A percentile compares a stretch with the other conserved stretches of the same genome.
phyloP scores from a whole-genome alignment of 2,113 vertebrate genomes.

The Hippocampus barbouri region DNA sequence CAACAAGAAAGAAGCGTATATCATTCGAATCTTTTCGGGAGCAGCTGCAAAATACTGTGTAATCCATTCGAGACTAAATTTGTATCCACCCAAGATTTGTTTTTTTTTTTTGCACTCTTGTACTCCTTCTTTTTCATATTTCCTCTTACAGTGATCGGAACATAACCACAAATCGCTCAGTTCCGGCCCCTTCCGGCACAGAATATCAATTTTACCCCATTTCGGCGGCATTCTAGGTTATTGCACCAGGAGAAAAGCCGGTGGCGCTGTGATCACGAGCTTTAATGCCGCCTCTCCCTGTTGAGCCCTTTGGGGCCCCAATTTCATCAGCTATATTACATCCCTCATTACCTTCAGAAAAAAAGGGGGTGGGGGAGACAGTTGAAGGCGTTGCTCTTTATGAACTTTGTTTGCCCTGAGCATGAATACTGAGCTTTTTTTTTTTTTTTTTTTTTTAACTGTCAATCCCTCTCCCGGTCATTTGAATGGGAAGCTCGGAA shows the following conservation, averaged over 20 bases:
- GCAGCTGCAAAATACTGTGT: background rate
- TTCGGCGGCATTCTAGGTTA: constrained; percentile 51
- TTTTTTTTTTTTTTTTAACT: constrained; percentile 49
- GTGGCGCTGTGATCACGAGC: constrained; percentile 60
- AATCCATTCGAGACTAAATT: background rate
- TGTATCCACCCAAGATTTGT: background rate
- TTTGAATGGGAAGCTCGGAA: constrained; percentile 21
- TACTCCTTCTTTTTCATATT: background rate
- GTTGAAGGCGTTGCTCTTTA: constrained; percentile 57
- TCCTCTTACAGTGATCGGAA: background rate
- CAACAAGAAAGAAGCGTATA: constrained; percentile 56
- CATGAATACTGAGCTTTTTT: constrained; percentile 45
- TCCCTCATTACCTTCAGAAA: constrained; percentile 56
- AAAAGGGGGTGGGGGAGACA: constrained; percentile 17
- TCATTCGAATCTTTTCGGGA: constrained; percentile 38
- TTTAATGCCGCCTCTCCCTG: constrained; percentile 45
- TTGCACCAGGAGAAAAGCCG: constrained; percentile 57
- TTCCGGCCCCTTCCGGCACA: constrained; percentile 4
- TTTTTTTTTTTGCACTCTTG: background rate
- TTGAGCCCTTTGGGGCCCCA: constrained; percentile 46
- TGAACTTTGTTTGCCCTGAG: constrained; percentile 59
- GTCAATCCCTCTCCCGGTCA: constrained; percentile 48
- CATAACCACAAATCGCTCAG: background rate
- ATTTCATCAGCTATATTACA: constrained; percentile 69
- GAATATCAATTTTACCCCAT: constrained; percentile 50